A percentile compares a stretch with the other conserved stretches of the same genome.
Conservation (phyloP, 2,113 vertebrate species). For the Lutjanus erythropterus region DNA sequence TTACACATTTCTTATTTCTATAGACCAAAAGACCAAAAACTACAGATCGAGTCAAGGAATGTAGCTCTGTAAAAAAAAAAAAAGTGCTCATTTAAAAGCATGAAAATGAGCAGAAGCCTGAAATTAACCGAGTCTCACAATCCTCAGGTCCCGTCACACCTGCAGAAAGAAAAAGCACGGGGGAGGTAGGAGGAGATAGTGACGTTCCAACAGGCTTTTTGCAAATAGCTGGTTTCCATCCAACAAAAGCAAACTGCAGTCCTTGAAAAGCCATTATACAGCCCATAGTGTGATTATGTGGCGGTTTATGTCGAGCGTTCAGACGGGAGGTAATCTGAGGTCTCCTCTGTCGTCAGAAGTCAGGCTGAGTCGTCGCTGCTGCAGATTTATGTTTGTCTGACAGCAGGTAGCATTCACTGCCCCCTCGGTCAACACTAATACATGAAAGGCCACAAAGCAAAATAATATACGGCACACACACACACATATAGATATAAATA, state of each 20-base stretch:
- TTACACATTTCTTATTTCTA: too few relatives aligned
- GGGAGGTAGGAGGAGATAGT: background rate
- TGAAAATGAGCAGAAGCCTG: background rate
- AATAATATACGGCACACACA: too few relatives aligned
- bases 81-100: background rate
- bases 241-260: slow-evolving; percentile 14
- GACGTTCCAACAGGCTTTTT: background rate
- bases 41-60: background rate
- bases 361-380: background rate
- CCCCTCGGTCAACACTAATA: background rate
- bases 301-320: background rate
- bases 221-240: slow-evolving; percentile 1
- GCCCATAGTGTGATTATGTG: background rate
- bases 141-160: background rate
- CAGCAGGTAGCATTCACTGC: background rate
- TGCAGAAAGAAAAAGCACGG: background rate
- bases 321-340: slow-evolving; percentile 16
- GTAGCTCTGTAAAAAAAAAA: background rate
- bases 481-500: too few relatives aligned
- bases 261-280: slow-evolving; percentile 14
- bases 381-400: background rate
- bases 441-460: background rate
- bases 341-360: slow-evolving; percentile 10
- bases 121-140: background rate
- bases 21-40: background rate